These are phyloP conservation scores for cattle (Bos taurus) DNA, from an alignment of 2,113 vertebrate genomes.

Conservation along the genomic window DNA sequence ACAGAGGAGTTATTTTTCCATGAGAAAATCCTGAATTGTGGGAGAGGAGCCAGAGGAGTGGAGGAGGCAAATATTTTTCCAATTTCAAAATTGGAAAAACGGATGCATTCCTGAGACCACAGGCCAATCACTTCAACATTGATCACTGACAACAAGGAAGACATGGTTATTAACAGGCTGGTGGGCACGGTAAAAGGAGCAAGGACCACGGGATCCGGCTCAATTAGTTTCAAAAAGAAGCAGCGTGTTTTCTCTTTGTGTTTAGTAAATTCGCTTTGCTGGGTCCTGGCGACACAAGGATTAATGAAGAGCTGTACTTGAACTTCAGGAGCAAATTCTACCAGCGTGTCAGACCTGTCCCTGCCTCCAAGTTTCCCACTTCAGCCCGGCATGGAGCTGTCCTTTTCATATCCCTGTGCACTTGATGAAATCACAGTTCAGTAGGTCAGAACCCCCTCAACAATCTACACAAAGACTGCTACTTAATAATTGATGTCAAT, in stretches of 20 bases:
- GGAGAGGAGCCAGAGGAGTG: not conserved
- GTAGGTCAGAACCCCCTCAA: too few relatives aligned
- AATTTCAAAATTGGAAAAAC: slow-evolving; percentile 16
- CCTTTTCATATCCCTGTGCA: not conserved
- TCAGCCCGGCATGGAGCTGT: not conserved
- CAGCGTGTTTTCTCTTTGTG: not conserved
- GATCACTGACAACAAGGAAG: not conserved
- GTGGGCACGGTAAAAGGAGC: not conserved
- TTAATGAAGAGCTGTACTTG: not conserved
- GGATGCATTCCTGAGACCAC: not conserved
- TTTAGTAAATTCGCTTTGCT: not conserved
- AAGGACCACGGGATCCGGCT: fast-evolving
- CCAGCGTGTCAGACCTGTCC: fast-evolving
- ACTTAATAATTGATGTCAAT: not conserved
- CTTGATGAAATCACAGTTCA: not conserved
- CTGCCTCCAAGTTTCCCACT: fast-evolving
- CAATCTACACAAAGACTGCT: not conserved
- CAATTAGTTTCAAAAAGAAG: not conserved
- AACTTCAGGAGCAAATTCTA: not conserved
- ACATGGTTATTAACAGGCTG: not conserved
- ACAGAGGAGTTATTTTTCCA: not conserved
- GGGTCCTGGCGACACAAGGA: not conserved
- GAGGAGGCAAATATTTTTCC: not conserved
- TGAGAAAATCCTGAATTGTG: not conserved
- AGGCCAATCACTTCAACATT: not conserved